A percentile compares a stretch with the other conserved stretches of the same genome.
Evolutionary conservation across 2,113 vertebrate genomes (phyloP).

Genomic region (Epinephelus cyanopodus): DNA sequence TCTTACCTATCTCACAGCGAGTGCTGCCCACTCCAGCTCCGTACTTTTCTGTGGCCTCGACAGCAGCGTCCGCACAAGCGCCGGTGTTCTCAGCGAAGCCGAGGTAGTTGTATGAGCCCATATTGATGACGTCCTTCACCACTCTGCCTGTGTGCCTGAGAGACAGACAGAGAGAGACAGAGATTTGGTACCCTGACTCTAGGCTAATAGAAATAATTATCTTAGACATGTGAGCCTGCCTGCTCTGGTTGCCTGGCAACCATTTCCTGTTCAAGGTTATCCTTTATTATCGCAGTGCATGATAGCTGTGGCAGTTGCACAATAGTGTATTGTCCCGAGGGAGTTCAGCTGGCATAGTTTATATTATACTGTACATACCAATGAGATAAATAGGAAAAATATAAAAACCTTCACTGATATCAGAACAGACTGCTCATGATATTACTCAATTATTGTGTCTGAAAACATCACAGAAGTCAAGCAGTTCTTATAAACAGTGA

Average conservation of each 20-base stretch:
- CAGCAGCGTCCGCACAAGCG: conserved; percentile 88
- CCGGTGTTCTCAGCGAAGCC: conserved; percentile 94
- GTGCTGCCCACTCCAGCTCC: conserved; percentile 93
- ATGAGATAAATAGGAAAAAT: not conserved
- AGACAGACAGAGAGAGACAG: conserved; percentile 9
- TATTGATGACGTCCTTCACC: conserved; percentile 94
- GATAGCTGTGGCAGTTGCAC: not conserved
- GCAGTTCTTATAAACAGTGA: not conserved
- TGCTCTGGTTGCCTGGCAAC: conserved; percentile 5
- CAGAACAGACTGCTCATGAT: not conserved
- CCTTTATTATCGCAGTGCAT: not conserved
- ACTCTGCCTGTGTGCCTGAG: conserved; percentile 92
- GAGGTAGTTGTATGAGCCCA: conserved; percentile 99
- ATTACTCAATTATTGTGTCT: not conserved
- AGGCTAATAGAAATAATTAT: conserved; percentile 2
- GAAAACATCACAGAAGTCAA: not conserved
- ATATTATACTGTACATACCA: conserved; percentile 10
- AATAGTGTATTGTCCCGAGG: conserved; percentile 1
- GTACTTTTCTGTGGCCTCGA: conserved; percentile 86
- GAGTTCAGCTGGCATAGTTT: not conserved
- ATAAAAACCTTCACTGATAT: not conserved
- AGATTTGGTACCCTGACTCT: not conserved
- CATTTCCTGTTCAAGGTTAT: conserved; percentile 9
- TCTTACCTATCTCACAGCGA: conserved; percentile 94
- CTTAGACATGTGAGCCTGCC: not conserved